A percentile compares a stretch with the other conserved stretches of the same genome.
Conservation (phyloP, 2,113 vertebrate genomes). For the Poecile atricapillus region DNA sequence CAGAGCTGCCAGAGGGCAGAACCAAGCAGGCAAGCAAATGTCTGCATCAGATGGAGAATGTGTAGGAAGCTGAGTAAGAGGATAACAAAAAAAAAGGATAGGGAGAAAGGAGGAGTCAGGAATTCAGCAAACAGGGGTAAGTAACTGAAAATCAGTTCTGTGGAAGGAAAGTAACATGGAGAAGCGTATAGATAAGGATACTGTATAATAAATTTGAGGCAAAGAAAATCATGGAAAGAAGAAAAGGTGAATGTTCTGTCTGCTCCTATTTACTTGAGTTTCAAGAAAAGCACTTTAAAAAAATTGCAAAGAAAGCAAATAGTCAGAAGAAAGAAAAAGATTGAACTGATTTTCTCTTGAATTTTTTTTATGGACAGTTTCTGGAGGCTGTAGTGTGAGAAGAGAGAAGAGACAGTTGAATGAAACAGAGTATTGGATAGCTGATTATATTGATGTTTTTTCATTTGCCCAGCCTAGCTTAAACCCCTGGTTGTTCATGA, state of each 20-base stretch:
- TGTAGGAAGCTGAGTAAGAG: not conserved
- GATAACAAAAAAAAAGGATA: not conserved
- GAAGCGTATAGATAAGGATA: not conserved
- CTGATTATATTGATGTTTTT: not conserved
- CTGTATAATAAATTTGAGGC: not conserved
- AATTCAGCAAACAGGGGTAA: not conserved
- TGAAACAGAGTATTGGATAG: not conserved
- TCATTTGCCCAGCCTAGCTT: not conserved
- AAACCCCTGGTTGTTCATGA: not conserved
- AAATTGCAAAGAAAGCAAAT: not conserved
- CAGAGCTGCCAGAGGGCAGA: not conserved
- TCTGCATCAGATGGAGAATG: not conserved
- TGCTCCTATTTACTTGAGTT: not conserved
- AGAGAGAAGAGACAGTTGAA: not conserved
- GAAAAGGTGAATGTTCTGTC: not conserved
- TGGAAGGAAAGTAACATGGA: not conserved
- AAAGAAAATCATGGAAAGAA: not conserved
- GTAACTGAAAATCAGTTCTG: not conserved
- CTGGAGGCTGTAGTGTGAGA: not conserved
- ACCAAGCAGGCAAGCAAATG: not conserved
- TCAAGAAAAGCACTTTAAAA: not conserved
- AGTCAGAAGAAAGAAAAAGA: not conserved
- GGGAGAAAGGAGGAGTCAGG: not conserved
- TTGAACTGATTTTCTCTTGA: not conserved
- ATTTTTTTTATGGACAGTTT: not conserved